phyloP scores from a whole-genome alignment of 1,140 invertebrate genomes.

The Drosophila subpulchrella region DNA sequence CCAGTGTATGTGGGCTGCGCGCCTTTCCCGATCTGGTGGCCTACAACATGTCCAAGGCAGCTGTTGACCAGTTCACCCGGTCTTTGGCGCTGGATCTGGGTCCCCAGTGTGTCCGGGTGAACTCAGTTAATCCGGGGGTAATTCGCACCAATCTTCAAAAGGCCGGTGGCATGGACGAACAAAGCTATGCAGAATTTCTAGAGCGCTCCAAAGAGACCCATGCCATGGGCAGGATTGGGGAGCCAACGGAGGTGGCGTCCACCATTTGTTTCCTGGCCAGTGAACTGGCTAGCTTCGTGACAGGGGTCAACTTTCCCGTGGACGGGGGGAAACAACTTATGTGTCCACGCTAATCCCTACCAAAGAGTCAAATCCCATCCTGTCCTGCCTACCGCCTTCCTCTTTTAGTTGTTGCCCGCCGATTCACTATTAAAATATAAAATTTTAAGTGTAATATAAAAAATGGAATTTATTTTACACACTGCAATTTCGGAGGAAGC shows the following conservation, averaged over 20 bases:
- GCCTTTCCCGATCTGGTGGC: slow-evolving; percentile 91
- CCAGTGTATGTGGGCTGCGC: slow-evolving; percentile 93
- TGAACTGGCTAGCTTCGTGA: slow-evolving; percentile 91
- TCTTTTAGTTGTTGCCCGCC: background rate
- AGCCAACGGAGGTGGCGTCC: slow-evolving; percentile 91
- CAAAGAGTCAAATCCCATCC: background rate
- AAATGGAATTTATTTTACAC: background rate
- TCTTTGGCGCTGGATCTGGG: slow-evolving; percentile 93
- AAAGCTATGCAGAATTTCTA: slow-evolving; percentile 90
- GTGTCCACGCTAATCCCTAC: slow-evolving; percentile 56
- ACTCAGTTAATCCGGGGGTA: slow-evolving; percentile 93
- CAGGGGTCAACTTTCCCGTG: slow-evolving; percentile 91
- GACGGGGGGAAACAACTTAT: slow-evolving; percentile 88
- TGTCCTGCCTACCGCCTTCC: background rate
- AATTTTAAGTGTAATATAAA: background rate
- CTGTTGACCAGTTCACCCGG: slow-evolving; percentile 95
- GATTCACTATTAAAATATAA: background rate
- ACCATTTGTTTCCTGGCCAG: slow-evolving; percentile 94
- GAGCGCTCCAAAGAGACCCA: slow-evolving; percentile 91
- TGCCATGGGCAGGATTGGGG: slow-evolving; percentile 92
- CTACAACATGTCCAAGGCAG: slow-evolving; percentile 95
- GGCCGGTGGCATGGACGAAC: slow-evolving; percentile 89
- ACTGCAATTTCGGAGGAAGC: background rate
- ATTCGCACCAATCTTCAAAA: slow-evolving; percentile 92
- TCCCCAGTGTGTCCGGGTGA: slow-evolving; percentile 92